Percentiles rank a stretch among this genome's conserved stretches.
These are phyloP conservation scores for Gulo gulo DNA, from an alignment of 2,113 vertebrate genomes.

Conservation along the genomic window DNA sequence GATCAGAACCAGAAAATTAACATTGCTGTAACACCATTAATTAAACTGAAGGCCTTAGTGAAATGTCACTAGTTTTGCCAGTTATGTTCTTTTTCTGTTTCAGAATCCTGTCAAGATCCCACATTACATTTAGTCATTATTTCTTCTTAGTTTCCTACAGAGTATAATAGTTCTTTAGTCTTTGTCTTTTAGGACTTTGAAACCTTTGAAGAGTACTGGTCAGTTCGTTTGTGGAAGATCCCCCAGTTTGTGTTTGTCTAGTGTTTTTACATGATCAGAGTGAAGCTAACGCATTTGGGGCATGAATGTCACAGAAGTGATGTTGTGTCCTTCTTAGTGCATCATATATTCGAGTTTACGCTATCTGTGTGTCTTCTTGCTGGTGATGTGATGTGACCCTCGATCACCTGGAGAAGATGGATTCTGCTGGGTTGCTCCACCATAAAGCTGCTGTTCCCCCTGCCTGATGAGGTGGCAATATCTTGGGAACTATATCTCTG, in stretches of 20 bases:
- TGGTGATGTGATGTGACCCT: background rate
- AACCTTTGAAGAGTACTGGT: background rate
- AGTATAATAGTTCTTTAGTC: background rate
- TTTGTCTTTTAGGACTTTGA: background rate
- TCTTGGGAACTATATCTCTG: background rate
- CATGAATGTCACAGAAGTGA: background rate
- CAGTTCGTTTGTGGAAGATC: background rate
- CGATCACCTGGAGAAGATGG: background rate
- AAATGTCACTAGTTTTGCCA: background rate
- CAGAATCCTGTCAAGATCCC: background rate
- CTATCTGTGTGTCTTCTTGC: background rate
- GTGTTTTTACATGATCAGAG: background rate
- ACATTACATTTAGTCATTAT: background rate
- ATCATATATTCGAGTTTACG: background rate
- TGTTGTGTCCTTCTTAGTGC: background rate
- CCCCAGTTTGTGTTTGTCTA: background rate
- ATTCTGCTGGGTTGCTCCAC: background rate
- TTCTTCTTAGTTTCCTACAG: background rate
- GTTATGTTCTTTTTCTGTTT: background rate
- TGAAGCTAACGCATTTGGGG: background rate
- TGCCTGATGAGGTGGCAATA: background rate
- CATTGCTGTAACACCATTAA: background rate
- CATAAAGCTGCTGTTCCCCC: background rate
- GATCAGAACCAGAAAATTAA: background rate
- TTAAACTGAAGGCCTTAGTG: background rate